phyloP scores from a whole-genome alignment of 2,797 vertebrate species.

The Channallabes apus region DNA sequence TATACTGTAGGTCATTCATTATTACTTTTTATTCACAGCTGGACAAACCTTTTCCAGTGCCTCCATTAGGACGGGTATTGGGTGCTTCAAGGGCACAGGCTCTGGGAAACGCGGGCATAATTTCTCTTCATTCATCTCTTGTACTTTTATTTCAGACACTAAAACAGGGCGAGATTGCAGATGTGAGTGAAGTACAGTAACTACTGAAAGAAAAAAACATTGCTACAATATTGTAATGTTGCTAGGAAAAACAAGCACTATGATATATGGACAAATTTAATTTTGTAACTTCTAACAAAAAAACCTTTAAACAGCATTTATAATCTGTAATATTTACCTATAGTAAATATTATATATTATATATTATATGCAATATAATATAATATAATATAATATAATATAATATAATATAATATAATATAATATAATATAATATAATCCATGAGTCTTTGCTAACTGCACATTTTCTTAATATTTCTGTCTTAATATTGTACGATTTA shows the following conservation, averaged over 20 bases:
- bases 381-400: no score
- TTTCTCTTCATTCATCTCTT: slow-evolving; percentile 56
- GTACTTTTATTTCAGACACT: slow-evolving; percentile 48
- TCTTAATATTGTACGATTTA: no score
- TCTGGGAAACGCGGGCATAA: slow-evolving; percentile 89
- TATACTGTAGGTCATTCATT: neutral
- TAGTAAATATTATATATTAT: no score
- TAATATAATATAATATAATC: no score
- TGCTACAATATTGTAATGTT: neutral
- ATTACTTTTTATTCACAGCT: neutral
- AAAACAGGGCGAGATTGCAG: neutral
- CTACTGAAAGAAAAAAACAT: neutral
- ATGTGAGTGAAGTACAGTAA: neutral
- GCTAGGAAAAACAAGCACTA: neutral
- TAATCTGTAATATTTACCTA: no score
- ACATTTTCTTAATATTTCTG: no score
- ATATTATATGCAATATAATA: no score
- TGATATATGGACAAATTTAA: neutral
- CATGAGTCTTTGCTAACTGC: neutral
- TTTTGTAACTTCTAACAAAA: no score
- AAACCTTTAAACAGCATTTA: no score
- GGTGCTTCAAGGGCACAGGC: slow-evolving; percentile 82
- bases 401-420: no score
- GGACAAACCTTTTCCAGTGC: slow-evolving; percentile 80
- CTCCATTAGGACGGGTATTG: slow-evolving; percentile 80